Evolutionary conservation across 2,797 vertebrate genomes (phyloP), one percentile per base, ranked within the genome.

Genomic region (Protosalanx chinensis): DNA sequence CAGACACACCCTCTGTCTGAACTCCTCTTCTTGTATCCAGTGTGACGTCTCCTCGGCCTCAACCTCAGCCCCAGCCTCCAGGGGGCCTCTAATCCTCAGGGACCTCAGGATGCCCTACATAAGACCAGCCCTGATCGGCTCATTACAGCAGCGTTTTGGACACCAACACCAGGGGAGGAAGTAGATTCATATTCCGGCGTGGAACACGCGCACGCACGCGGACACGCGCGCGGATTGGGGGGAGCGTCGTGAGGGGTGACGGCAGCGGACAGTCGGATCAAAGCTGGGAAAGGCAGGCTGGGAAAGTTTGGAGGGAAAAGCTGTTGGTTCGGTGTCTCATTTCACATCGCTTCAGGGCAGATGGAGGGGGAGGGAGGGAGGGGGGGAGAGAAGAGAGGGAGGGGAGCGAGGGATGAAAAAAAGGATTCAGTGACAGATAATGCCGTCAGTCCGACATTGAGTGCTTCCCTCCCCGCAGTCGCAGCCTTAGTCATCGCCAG

Each of bases 281-380:
- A 93, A 93, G 92, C 82, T 41, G 76, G 72, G 23, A 27, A 27
- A 1, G 86, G 84, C 86, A 90, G 90, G 91, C 91, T 92, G 91
- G 91, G 91, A 93, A 93, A 93, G 92, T 93, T 93, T 91, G 89
- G 90, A 90, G 90, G 92, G 90, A 86, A 89, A 91, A 92, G 91
- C 92, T 91, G 91, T 92, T 92, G 91, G 91, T 93, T 92, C 91
- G 90, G 91, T 91, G 90, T 93, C 90, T 92, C 88, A 82, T 93
- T 93, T 92, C 91, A 91, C 85, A 73, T 88, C 82, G 91, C 92
- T 91, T 73, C 84, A 1, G 86, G 92, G 91, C 89, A 91, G 87
- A 88, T 84, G 84, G 89, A 87, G 84, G 80, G 81, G 80, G 80
- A 82, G 68, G 75, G 75, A 65, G 18, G n/a, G 29, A 35, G 59